Evolutionary conservation across 2,797 vertebrate species (phyloP), one percentile per base, ranked within the genome.

Genomic region (Peromyscus melanophrys): DNA sequence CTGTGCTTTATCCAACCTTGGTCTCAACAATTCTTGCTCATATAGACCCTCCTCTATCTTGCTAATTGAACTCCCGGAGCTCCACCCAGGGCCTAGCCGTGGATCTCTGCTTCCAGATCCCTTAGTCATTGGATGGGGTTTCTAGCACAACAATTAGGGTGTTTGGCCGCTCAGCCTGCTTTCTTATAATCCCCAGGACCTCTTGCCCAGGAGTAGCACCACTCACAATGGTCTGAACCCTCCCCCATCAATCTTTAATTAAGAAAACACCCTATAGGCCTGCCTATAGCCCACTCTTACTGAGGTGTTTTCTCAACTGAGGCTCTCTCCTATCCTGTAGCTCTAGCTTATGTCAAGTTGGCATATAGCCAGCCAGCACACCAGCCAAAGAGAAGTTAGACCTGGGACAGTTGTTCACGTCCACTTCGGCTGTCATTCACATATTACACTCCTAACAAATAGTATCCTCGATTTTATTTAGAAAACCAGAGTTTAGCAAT

Each of bases 401-500:
- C 8, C 37, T 7, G 27, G 16, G 43, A 43, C 67, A 92, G 11
- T 83, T 91, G 85, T 49, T 43, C 10, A 40, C 11, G 52, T 63
- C n/a, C 40, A 78, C 76, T 46, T 9, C 3, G 4, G 88, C 4
- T 37, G 1, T 87, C 65, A 57, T 88, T 85, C 4, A 31, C 1
- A 0, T 73, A 95, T 40, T 19, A 3, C 2, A 80, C 6, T 73
- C 4, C 0, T 85, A n/a, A 31, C 82, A 84, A 83, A 75, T 13
- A 94, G 31, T 4, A 73, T 3, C 40, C 4, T 88, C 23, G 23
- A 9, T 91, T 75, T 95, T 69, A 77, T 46, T 94, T 90, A 34
- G 75, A 83, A 94, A 96, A 92, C 29, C 92, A 83, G 19, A 71
- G 11, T 90, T 83, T 83, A 96, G 11, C 27, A 83, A 55, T 90